These are phyloP conservation scores for Sesia bembeciformis DNA, from an alignment of 2,888 invertebrate genomes.

Conservation along the genomic window DNA sequence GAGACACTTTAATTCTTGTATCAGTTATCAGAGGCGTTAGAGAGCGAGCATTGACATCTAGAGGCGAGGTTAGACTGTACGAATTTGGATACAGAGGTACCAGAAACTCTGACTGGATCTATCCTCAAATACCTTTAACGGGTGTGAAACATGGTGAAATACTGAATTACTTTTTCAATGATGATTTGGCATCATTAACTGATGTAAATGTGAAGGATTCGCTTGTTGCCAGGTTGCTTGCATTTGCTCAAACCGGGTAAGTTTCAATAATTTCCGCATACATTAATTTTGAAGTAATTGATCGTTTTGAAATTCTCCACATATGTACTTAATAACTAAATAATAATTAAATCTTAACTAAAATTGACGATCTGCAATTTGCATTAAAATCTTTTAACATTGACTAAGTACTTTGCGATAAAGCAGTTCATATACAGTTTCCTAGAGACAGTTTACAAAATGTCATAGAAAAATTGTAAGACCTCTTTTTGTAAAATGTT, in stretches of 20 bases:
- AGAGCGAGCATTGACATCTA: slow-evolving; percentile 41
- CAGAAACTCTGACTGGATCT: slow-evolving; percentile 38
- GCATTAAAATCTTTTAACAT: too few relatives aligned
- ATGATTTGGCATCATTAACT: slow-evolving; percentile 23
- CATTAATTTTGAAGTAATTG: too few relatives aligned
- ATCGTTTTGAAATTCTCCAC: too few relatives aligned
- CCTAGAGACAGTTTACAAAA: too few relatives aligned
- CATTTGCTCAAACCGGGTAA: slow-evolving; percentile 49
- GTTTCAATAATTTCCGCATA: slow-evolving; percentile 3
- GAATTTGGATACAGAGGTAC: slow-evolving; percentile 49
- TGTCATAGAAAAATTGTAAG: too few relatives aligned
- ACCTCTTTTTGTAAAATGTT: too few relatives aligned
- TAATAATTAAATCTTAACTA: too few relatives aligned
- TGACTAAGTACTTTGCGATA: too few relatives aligned
- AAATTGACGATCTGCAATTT: too few relatives aligned
- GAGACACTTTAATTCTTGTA: slow-evolving; percentile 43
- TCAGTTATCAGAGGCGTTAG: slow-evolving; percentile 39
- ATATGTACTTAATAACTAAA: too few relatives aligned
- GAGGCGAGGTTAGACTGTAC: slow-evolving; percentile 33
- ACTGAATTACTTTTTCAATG: slow-evolving; percentile 47
- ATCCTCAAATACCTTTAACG: slow-evolving; percentile 32
- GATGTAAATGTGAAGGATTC: slow-evolving; percentile 25
- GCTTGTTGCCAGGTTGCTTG: slow-evolving; percentile 28
- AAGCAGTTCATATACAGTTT: too few relatives aligned
- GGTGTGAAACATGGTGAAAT: slow-evolving; percentile 51